These are phyloP conservation scores for Adoxophyes honmai DNA, from an alignment of 1,140 invertebrate species.

Conservation along the genomic window DNA sequence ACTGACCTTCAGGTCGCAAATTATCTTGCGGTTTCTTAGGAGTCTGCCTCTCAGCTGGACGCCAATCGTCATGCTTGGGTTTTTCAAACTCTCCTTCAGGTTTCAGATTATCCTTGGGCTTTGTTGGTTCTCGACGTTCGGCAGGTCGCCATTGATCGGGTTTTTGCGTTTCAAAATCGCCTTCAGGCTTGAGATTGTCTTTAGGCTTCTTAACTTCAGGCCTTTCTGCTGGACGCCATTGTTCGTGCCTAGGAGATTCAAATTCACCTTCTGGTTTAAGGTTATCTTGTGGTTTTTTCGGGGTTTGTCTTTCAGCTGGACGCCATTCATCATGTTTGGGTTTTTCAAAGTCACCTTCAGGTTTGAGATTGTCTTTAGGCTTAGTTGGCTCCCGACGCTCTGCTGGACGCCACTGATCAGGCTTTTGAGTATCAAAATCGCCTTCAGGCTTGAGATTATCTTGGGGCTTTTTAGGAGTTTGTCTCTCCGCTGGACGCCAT, in stretches of 20 bases:
- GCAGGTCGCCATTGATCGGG: conserved; percentile 47
- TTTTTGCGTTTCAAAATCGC: conserved; percentile 79
- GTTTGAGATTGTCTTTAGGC: conserved; percentile 73
- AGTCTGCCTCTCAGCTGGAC: conserved; percentile 66
- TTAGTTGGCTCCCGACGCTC: conserved; percentile 54
- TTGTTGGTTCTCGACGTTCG: conserved; percentile 49
- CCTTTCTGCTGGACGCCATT: conserved; percentile 64
- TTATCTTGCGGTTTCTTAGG: conserved; percentile 73
- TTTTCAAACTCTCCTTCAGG: conserved; percentile 75
- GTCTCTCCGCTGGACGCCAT: conserved; percentile 68
- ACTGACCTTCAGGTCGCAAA: conserved; percentile 81
- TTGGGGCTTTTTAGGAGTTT: conserved; percentile 62
- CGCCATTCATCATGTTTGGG: conserved; percentile 45
- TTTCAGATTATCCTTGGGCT: conserved; percentile 68
- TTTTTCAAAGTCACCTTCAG: conserved; percentile 76
- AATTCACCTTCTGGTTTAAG: conserved; percentile 82
- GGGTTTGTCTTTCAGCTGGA: conserved; percentile 58
- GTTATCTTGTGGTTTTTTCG: conserved; percentile 73
- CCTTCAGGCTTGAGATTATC: conserved; percentile 77
- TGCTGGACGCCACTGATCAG: conserved; percentile 53
- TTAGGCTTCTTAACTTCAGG: conserved; percentile 59
- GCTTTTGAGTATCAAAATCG: conserved; percentile 73
- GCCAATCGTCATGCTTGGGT: conserved; percentile 53
- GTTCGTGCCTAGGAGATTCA: conserved; percentile 65
- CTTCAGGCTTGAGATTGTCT: conserved; percentile 79